These are phyloP conservation scores for Cariama cristata DNA, from an alignment of 2,113 vertebrate species.

Conservation along the genomic window DNA sequence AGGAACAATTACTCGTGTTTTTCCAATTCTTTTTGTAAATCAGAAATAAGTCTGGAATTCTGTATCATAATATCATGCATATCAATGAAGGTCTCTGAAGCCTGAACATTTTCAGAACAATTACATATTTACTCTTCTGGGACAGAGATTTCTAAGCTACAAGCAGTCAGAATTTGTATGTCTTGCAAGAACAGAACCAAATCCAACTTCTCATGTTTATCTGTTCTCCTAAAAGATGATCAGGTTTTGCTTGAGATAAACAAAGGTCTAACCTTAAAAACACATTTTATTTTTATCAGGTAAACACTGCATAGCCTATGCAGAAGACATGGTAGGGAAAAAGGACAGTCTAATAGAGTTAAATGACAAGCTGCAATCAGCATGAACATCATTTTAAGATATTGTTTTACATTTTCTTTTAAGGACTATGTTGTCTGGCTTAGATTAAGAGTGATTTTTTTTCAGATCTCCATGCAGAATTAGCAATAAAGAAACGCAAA, in stretches of 20 bases:
- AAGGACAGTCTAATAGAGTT: neutral
- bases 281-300: neutral
- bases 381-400: neutral
- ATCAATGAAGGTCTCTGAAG: neutral
- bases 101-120: neutral
- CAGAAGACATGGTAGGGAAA: neutral
- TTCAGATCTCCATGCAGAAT: neutral
- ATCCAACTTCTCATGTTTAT: neutral
- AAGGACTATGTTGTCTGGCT: neutral
- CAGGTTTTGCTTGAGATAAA: neutral
- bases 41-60: neutral
- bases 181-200: neutral
- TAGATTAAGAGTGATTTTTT: conserved; percentile 16
- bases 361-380: neutral
- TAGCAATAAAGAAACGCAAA: conserved; percentile 32
- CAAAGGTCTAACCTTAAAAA: neutral
- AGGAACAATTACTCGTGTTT: conserved; percentile 20
- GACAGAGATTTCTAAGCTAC: neutral
- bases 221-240: neutral
- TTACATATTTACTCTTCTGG: neutral
- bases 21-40: conserved; percentile 7
- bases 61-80: neutral
- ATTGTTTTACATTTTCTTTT: conserved; percentile 32
- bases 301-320: neutral
- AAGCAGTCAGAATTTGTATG: neutral